Evolutionary conservation across 1,140 invertebrate genomes (phyloP).

Genomic region (Atta cephalotes): DNA sequence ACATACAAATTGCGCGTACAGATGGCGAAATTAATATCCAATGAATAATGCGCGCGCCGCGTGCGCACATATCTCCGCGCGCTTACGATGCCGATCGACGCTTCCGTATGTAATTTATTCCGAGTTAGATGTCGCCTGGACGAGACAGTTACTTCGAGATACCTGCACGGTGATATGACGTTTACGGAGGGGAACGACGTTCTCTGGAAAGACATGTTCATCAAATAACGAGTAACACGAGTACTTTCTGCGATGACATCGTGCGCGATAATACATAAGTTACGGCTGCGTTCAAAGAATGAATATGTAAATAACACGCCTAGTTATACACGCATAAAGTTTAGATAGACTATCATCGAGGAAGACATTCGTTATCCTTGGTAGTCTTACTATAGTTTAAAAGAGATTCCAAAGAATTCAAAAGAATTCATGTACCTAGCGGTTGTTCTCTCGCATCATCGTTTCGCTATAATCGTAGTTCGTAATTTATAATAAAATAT

Average conservation of each 20-base stretch:
- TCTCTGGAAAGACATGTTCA: constrained; percentile 45
- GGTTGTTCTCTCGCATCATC: neutral
- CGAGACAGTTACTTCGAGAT: constrained; percentile 57
- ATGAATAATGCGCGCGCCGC: constrained; percentile 45
- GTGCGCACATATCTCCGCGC: constrained; percentile 8
- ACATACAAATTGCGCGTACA: constrained; percentile 43
- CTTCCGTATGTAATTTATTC: constrained; percentile 55
- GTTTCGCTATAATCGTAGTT: neutral
- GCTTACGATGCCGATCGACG: constrained; percentile 42
- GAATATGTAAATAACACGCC: constrained; percentile 21
- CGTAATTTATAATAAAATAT: constrained; percentile 7
- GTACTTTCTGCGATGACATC: constrained; percentile 30
- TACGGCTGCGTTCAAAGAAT: constrained; percentile 34
- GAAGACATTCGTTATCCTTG: constrained; percentile 39
- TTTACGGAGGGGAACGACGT: constrained; percentile 29
- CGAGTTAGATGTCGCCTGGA: constrained; percentile 45
- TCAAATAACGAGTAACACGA: constrained; percentile 29
- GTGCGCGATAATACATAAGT: constrained; percentile 41
- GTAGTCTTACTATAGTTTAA: neutral
- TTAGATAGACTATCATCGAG: constrained; percentile 46
- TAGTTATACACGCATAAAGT: constrained; percentile 36
- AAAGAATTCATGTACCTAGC: neutral
- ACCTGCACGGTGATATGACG: constrained; percentile 39
- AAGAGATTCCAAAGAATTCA: neutral
- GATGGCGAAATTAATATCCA: constrained; percentile 60